Base-by-base conservation (phyloP, 1,140 invertebrate species). In the Thalassaphorura encarpata region DNA sequence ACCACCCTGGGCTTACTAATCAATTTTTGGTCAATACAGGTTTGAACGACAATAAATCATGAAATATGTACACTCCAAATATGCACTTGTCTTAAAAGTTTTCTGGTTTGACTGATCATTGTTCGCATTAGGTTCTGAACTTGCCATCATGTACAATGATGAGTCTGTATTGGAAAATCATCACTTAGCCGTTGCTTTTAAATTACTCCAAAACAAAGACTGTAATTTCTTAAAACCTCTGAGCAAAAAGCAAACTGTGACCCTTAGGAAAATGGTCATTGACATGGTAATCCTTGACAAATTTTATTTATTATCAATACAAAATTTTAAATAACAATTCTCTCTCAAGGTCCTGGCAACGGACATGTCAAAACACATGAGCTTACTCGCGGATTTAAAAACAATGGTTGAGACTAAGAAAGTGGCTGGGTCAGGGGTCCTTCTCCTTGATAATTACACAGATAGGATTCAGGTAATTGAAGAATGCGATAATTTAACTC, bases 291-390 rank as follows among this genome's bases (percentile, higher is more conserved):
- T n/a, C n/a, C n/a, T n/a, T n/a, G n/a, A n/a, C n/a, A n/a, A n/a
- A n/a, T n/a, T 21, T 78, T 98, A 50, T 96, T 94, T 51, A 99
- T 95, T 11, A n/a, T 11, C 6, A 19, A 18, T 11, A 43, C 6
- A 43, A 43, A 43, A 6, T 11, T 43, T 43, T 19, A n/a, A n/a
- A n/a, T n/a, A n/a, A n/a, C n/a, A n/a, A n/a, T n/a, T n/a, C n/a
- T n/a, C n/a, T n/a, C n/a, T n/a, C n/a, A n/a, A n/a, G n/a, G n/a
- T n/a, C 21, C 78, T 98, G 52, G 96, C 94, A 52, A 99, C 96
- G n/a, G 96, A 99, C 72, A 99, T 99, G 96, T 96, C 91, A 21
- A 98, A 98, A 76, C 96, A 99, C 75, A 98, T 98, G 94, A 93
- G 84, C 68, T 77, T 98, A 52, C 75, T 99, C 53, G 95, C 94